Conservation (phyloP, 2,113 vertebrate species). For the Heterocephalus glaber region DNA sequence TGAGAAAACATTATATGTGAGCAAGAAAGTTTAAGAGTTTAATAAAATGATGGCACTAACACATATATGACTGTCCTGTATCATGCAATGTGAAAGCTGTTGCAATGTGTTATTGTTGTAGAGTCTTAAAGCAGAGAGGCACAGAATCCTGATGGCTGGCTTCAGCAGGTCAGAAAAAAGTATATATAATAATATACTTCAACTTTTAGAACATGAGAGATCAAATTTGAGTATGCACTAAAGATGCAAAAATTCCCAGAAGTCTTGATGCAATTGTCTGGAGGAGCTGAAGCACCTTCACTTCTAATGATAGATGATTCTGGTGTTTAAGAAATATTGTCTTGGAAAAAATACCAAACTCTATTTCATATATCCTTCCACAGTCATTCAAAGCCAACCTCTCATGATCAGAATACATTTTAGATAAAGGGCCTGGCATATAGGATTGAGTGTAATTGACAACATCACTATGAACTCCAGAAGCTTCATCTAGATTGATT, state of each 20-base stretch:
- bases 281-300: not conserved
- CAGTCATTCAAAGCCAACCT: not conserved
- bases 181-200: not conserved
- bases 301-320: not conserved
- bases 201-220: not conserved
- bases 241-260: not conserved
- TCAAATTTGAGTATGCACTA: not conserved
- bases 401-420: not conserved
- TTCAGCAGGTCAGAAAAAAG: not conserved
- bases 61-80: not conserved
- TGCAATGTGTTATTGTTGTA: no score
- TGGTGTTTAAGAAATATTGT: not conserved
- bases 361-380: not conserved
- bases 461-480: not conserved
- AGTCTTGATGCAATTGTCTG: not conserved
- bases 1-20: not conserved
- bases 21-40: not conserved
- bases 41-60: not conserved
- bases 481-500: slow-evolving; percentile 48
- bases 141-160: no score
- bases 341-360: not conserved
- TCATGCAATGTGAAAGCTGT: not conserved
- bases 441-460: not conserved
- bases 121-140: not conserved
- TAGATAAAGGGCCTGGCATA: not conserved